A percentile compares a stretch with the other conserved stretches of the same genome.
phyloP scores from a whole-genome alignment of 1,140 invertebrate genomes.

The Papilio aristodemus region DNA sequence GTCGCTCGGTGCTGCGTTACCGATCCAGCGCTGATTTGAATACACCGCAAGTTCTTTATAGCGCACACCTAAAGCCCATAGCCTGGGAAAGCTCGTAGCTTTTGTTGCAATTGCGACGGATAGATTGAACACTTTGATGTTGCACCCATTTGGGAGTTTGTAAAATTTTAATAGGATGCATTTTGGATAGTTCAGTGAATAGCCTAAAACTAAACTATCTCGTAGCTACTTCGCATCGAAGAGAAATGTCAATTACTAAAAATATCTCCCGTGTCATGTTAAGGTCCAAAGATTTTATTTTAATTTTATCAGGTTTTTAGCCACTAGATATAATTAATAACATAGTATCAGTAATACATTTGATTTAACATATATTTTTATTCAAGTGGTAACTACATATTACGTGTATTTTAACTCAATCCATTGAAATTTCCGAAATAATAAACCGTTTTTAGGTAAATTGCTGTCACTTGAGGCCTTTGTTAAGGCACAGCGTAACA shows the following conservation, averaged over 20 bases:
- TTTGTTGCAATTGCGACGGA: background rate
- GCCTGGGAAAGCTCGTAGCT: slow-evolving; percentile 22
- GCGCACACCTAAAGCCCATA: slow-evolving; percentile 24
- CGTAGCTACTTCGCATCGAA: too few relatives aligned
- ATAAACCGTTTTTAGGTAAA: slow-evolving; percentile 8
- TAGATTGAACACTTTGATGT: slow-evolving; percentile 6
- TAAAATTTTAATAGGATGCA: background rate
- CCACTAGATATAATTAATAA: too few relatives aligned
- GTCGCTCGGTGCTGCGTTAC: slow-evolving; percentile 38
- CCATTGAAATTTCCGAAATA: slow-evolving; percentile 4
- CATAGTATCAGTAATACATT: too few relatives aligned
- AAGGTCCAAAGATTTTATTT: too few relatives aligned
- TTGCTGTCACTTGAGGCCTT: slow-evolving; percentile 14
- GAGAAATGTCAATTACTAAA: too few relatives aligned
- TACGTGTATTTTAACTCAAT: background rate
- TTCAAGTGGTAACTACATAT: background rate
- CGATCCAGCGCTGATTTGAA: slow-evolving; percentile 59
- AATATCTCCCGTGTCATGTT: too few relatives aligned
- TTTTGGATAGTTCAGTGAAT: background rate
- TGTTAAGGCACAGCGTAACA: background rate
- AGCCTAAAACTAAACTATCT: too few relatives aligned
- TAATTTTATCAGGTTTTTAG: too few relatives aligned
- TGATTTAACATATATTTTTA: too few relatives aligned
- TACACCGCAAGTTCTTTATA: slow-evolving; percentile 56
- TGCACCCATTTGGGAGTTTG: background rate